These are phyloP conservation scores for Tipula vernalis DNA, from an alignment of 2,888 invertebrate genomes.

Conservation along the genomic window DNA sequence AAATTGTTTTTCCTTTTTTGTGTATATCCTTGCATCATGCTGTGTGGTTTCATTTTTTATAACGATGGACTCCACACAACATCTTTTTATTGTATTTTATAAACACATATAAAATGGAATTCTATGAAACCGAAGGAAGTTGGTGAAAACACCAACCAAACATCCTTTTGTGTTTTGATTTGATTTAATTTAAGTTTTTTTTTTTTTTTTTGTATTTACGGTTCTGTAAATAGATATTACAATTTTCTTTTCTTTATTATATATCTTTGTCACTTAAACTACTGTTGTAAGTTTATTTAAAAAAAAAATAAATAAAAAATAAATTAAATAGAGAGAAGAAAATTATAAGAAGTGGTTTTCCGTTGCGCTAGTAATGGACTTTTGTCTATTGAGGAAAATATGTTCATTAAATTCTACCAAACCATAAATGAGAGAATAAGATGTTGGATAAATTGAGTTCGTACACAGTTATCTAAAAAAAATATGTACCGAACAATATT, in stretches of 20 bases:
- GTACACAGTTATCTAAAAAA: neutral
- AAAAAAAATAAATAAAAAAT: too few relatives aligned
- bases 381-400: neutral
- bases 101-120: neutral
- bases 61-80: neutral
- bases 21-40: neutral
- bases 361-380: neutral
- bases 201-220: neutral
- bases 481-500: neutral
- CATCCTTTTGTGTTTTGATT: neutral
- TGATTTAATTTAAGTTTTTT: neutral
- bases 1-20: neutral
- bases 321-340: neutral
- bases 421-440: neutral
- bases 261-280: neutral
- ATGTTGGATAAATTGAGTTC: neutral
- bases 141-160: neutral
- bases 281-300: neutral
- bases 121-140: neutral
- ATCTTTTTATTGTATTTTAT: neutral
- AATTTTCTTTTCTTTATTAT: neutral
- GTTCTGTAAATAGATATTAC: constrained; percentile 4
- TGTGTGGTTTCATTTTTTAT: neutral
- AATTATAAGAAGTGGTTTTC: neutral
- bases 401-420: neutral